These are phyloP conservation scores for Chaetodon trifascialis DNA, from an alignment of 2,113 vertebrate species.

Conservation along the genomic window DNA sequence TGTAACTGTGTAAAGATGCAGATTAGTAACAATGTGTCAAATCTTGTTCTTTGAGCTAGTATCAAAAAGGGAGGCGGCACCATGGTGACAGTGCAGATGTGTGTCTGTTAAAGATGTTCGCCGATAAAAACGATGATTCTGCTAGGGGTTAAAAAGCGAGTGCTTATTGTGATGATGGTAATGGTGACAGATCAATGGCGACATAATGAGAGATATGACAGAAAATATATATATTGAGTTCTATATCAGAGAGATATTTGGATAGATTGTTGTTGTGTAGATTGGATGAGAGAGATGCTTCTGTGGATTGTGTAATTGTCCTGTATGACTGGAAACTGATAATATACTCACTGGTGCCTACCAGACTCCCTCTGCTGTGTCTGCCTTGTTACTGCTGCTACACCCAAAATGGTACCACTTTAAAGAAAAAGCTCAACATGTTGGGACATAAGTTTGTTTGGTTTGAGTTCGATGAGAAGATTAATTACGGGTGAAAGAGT, in stretches of 20 bases:
- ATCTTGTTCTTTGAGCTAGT: slow-evolving; percentile 70
- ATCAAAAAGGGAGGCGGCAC: slow-evolving; percentile 45
- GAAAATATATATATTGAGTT: slow-evolving; percentile 53
- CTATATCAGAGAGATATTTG: slow-evolving; percentile 59
- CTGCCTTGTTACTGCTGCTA: slow-evolving; percentile 56
- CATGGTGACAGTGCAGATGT: slow-evolving; percentile 10
- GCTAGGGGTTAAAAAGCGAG: slow-evolving; percentile 16
- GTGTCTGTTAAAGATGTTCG: slow-evolving; percentile 29
- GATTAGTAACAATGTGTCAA: slow-evolving; percentile 74
- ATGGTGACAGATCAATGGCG: slow-evolving; percentile 15
- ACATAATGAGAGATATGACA: slow-evolving; percentile 5
- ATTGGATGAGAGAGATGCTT: slow-evolving; percentile 66
- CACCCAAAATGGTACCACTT: neutral
- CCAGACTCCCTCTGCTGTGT: slow-evolving; percentile 70
- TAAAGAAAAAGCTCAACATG: neutral
- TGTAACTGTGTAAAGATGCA: slow-evolving; percentile 72
- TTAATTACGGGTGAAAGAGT: neutral
- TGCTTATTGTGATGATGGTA: slow-evolving; percentile 37
- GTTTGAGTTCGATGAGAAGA: neutral
- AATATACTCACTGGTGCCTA: slow-evolving; percentile 80
- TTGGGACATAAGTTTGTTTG: neutral
- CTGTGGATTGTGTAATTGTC: slow-evolving; percentile 77
- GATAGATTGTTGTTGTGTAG: slow-evolving; percentile 63
- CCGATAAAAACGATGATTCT: slow-evolving; percentile 26
- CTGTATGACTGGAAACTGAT: slow-evolving; percentile 78